Conservation (phyloP, 2,888 invertebrate species). For the Drosophila lacicola region DNA sequence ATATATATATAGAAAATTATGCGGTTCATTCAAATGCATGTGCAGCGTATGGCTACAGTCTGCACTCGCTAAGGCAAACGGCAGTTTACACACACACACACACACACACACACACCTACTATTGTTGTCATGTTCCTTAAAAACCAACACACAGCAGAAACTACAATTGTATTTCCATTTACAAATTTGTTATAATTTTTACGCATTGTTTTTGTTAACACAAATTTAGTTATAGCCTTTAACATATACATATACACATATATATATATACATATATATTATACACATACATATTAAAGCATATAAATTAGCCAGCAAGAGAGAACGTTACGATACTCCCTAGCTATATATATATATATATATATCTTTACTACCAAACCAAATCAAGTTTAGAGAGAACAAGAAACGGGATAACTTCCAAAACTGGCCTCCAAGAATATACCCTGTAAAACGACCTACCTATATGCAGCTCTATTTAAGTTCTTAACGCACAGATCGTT, state of each 20-base stretch:
- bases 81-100: slow-evolving; percentile 9
- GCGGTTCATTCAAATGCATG: background rate
- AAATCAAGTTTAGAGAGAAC: slow-evolving; percentile 1
- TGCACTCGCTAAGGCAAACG: slow-evolving; percentile 10
- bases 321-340: slow-evolving; percentile 50
- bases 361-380: slow-evolving; percentile 26
- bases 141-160: slow-evolving; percentile 33
- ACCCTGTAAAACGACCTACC: slow-evolving; percentile 7
- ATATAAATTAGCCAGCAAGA: slow-evolving; percentile 31
- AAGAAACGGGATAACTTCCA: slow-evolving; percentile 40
- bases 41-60: slow-evolving; percentile 1
- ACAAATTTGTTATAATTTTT: slow-evolving; percentile 72
- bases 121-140: slow-evolving; percentile 63
- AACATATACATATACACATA: slow-evolving; percentile 18
- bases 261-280: slow-evolving; percentile 17
- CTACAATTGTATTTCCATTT: slow-evolving; percentile 67
- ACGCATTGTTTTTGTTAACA: slow-evolving; percentile 75
- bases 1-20: slow-evolving; percentile 8
- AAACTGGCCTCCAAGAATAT: slow-evolving; percentile 24
- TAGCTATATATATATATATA: slow-evolving; percentile 13
- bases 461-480: slow-evolving; percentile 17
- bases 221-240: slow-evolving; percentile 59
- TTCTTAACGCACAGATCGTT: slow-evolving; percentile 35
- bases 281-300: slow-evolving; percentile 9
- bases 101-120: slow-evolving; percentile 23